Base-by-base conservation (phyloP, 2,113 vertebrate genomes). In the Heterocephalus glaber region DNA sequence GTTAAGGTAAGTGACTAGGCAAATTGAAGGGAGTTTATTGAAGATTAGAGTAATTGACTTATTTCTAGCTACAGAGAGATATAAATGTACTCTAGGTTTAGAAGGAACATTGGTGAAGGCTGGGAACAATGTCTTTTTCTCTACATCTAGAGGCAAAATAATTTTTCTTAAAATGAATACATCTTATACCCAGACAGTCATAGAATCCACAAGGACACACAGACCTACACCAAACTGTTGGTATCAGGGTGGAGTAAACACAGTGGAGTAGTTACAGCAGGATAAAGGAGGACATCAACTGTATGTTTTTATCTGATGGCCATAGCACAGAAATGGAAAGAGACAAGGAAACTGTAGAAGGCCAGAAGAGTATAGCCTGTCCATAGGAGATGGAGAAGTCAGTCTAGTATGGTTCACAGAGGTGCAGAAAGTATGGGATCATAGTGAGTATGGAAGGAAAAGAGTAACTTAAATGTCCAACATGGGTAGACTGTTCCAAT, bases 21-120 rank as follows among this genome's bases (percentile, higher is more conserved):
- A 95, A 96, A 82, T 93, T 96, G 86, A 93, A 56, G 41, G 38
- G 65, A 5, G 61, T 68, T 96, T 86, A 93, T 91, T 84, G 92
- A 96, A 92, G 96, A 95, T 91, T 80, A 93, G 66, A 56, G 63
- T 89, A 89, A 86, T 76, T 92, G 79, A 84, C 63, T 95, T 95
- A 85, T 86, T 95, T 85, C 52, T 89, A 92, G 49, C 66, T 86
- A 76, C 30, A 95, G 49, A 47, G 54, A 85, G 33, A 54, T 58
- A 20, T 86, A 91, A 96, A 93, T 84, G n/a, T 58, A 90, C 10
- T 86, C 38, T 70, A 17, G 38, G 6, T 4, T 95, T 84, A 84
- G 41, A 7, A 80, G 4, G 19, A 86, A 89, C 83, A 72, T 80
- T 86, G 89, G 13, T 83, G 2, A 95, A 93, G n/a, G 4, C 65